Percentiles rank a stretch among this genome's conserved stretches.
These are phyloP conservation scores for Odocoileus virginianus DNA, from an alignment of 2,113 vertebrate species.

Conservation along the genomic window DNA sequence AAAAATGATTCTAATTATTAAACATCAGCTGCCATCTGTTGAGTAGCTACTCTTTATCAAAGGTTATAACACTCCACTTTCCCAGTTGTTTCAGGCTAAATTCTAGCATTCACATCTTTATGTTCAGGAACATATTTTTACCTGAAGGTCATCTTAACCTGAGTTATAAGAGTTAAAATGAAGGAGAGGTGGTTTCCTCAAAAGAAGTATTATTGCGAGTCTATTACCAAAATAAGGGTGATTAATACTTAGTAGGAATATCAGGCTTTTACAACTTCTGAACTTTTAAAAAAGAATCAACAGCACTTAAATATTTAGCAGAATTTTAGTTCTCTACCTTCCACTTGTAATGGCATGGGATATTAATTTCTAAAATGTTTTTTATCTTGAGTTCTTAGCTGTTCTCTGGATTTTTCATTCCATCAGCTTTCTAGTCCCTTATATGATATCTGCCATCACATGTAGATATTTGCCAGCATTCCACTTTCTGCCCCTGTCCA, in stretches of 20 bases:
- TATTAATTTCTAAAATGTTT: neutral
- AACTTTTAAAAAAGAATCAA: neutral
- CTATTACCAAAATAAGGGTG: neutral
- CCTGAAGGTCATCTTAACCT: neutral
- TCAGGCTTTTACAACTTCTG: neutral
- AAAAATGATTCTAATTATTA: neutral
- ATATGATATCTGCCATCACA: neutral
- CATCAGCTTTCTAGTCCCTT: neutral
- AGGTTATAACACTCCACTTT: neutral
- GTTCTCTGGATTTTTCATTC: neutral
- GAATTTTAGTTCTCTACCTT: neutral
- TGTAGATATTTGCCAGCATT: neutral
- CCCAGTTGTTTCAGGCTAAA: neutral
- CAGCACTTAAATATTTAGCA: neutral
- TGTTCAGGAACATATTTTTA: neutral
- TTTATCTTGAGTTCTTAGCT: neutral
- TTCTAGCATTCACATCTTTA: neutral
- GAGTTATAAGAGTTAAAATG: neutral
- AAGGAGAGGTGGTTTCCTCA: neutral
- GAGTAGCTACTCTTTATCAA: neutral
- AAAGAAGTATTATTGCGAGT: neutral
- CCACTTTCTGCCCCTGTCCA: accelerated
- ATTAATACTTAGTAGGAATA: neutral
- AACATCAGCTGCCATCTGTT: neutral
- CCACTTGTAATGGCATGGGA: neutral